phyloP scores from a whole-genome alignment of 2,797 vertebrate genomes.

The Tolypeutes matacus region DNA sequence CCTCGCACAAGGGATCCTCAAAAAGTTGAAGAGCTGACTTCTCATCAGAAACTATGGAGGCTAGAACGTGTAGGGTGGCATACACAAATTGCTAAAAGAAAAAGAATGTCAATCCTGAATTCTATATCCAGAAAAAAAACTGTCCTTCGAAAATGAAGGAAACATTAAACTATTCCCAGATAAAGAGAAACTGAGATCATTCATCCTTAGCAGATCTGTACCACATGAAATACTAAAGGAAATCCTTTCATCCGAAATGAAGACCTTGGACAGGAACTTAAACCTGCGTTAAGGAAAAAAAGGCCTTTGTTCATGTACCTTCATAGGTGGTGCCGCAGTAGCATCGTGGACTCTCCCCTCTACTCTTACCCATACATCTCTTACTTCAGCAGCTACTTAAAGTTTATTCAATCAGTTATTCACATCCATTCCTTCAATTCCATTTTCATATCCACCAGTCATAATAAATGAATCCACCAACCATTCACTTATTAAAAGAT shows the following conservation, averaged over 20 bases:
- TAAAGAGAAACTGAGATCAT: background rate
- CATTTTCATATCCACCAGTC: background rate
- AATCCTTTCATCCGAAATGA: background rate
- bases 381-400: background rate
- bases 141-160: background rate
- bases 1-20: background rate
- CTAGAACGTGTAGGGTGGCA: background rate
- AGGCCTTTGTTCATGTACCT: background rate
- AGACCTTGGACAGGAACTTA: background rate
- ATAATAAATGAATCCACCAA: background rate
- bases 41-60: background rate
- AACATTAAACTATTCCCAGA: background rate
- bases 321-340: rapidly evolving
- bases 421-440: background rate
- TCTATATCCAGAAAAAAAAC: background rate
- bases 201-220: background rate
- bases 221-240: background rate
- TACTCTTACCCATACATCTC: background rate
- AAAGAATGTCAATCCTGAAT: background rate
- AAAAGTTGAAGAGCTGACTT: background rate
- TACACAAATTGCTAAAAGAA: background rate
- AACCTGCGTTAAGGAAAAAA: background rate
- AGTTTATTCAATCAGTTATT: background rate
- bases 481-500: background rate
- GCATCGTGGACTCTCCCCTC: background rate